A percentile compares a stretch with the other conserved stretches of the same genome.
Conservation (phyloP, 2,113 vertebrate species). For the Chamaetylas fuelleborni region DNA sequence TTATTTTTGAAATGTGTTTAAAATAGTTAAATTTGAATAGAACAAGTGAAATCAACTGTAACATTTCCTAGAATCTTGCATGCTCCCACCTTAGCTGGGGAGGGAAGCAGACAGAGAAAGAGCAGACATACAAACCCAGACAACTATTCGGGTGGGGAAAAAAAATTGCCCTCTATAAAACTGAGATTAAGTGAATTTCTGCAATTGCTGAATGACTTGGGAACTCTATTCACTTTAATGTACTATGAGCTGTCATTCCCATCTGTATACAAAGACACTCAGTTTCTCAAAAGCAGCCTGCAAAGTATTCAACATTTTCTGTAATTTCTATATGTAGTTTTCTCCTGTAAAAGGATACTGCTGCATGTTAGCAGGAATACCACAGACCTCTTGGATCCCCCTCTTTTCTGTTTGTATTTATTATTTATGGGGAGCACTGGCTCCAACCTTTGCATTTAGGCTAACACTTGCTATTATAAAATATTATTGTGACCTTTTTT, state of each 20-base stretch:
- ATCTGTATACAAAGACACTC: constrained; percentile 34
- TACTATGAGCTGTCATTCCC: constrained; percentile 48
- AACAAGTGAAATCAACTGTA: neutral
- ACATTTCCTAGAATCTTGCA: neutral
- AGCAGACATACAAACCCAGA: neutral
- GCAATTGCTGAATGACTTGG: constrained; percentile 42
- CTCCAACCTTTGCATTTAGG: neutral
- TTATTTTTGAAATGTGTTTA: neutral
- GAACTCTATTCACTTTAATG: constrained; percentile 53
- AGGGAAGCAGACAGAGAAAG: neutral
- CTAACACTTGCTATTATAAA: constrained; percentile 3
- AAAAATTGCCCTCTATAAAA: neutral
- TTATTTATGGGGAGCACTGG: constrained; percentile 13
- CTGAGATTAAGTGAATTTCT: constrained; percentile 34
- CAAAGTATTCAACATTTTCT: constrained; percentile 15
- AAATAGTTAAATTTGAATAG: neutral
- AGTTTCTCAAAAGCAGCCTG: constrained; percentile 24
- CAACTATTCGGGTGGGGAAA: neutral
- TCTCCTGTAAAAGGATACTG: neutral
- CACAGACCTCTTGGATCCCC: neutral
- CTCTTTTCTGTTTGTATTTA: neutral
- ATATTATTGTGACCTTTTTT: constrained; percentile 19
- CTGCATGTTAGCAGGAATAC: neutral
- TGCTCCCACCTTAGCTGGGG: neutral
- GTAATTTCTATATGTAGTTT: neutral